Conservation (phyloP, 2,113 vertebrate genomes). For the Sander lucioperca region DNA sequence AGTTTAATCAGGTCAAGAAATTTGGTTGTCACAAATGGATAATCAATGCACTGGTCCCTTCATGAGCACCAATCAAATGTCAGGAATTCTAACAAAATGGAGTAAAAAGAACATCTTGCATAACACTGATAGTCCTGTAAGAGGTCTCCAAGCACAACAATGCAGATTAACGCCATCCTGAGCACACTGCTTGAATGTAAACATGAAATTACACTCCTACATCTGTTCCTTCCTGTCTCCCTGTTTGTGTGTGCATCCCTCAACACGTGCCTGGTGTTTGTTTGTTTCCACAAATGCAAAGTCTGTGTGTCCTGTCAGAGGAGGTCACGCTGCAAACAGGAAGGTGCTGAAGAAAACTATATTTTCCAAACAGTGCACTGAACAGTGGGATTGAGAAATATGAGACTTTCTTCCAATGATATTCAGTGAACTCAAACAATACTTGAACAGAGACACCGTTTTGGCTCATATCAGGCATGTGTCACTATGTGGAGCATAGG, state of each 20-base stretch:
- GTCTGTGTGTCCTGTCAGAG: constrained; percentile 15
- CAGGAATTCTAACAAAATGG: background rate
- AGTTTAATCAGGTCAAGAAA: constrained; percentile 16
- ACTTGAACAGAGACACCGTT: constrained; percentile 24
- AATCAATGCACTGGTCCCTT: background rate
- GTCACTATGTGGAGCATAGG: background rate
- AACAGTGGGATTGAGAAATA: background rate
- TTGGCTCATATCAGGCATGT: constrained; percentile 12
- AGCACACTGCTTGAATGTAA: constrained; percentile 17
- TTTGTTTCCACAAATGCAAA: constrained; percentile 32
- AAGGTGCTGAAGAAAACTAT: constrained; percentile 45
- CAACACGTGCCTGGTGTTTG: constrained; percentile 49
- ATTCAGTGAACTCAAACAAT: constrained; percentile 9
- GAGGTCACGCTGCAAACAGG: constrained; percentile 59
- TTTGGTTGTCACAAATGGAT: background rate
- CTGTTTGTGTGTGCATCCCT: constrained; percentile 24
- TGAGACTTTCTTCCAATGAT: background rate
- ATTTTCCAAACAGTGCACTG: constrained; percentile 43
- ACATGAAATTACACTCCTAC: constrained; percentile 10
- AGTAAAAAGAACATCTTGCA: background rate
- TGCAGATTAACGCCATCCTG: constrained; percentile 27
- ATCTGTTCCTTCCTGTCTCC: constrained; percentile 13
- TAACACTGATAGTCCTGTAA: background rate
- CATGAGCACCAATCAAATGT: background rate
- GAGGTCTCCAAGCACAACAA: constrained; percentile 30